These are phyloP conservation scores for Polia nebulosa DNA, from an alignment of 2,888 invertebrate species.

Conservation along the genomic window DNA sequence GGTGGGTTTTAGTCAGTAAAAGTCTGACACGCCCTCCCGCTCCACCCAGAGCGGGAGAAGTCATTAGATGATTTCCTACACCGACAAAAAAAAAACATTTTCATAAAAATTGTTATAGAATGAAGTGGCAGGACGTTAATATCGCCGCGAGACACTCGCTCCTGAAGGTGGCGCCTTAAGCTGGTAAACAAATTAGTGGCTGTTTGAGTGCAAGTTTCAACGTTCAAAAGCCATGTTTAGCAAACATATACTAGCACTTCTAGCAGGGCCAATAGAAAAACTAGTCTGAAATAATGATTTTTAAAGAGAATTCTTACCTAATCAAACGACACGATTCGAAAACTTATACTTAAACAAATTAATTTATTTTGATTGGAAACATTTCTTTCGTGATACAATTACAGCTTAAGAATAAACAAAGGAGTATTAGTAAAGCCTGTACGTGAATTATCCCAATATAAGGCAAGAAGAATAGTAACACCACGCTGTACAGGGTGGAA, in stretches of 20 bases:
- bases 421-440: not conserved
- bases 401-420: not conserved
- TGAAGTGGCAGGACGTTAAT: no score
- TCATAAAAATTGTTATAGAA: no score
- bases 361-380: slow-evolving; percentile 4
- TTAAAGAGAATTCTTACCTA: not conserved
- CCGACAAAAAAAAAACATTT: no score
- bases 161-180: no score
- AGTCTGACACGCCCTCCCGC: no score
- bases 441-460: not conserved
- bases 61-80: no score
- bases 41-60: no score
- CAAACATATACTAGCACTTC: no score
- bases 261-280: not conserved
- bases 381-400: not conserved
- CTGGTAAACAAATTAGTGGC: no score
- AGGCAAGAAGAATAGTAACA: not conserved
- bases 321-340: not conserved
- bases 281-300: not conserved
- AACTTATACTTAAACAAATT: not conserved
- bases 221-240: not conserved
- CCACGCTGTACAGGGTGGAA: not conserved
- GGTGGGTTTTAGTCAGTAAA: no score
- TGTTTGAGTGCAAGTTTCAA: not conserved
- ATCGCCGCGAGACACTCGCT: no score